Evolutionary conservation across 2,797 vertebrate genomes (phyloP), one percentile per base, ranked within the genome.

Genomic region (Tarsius wallacei): DNA sequence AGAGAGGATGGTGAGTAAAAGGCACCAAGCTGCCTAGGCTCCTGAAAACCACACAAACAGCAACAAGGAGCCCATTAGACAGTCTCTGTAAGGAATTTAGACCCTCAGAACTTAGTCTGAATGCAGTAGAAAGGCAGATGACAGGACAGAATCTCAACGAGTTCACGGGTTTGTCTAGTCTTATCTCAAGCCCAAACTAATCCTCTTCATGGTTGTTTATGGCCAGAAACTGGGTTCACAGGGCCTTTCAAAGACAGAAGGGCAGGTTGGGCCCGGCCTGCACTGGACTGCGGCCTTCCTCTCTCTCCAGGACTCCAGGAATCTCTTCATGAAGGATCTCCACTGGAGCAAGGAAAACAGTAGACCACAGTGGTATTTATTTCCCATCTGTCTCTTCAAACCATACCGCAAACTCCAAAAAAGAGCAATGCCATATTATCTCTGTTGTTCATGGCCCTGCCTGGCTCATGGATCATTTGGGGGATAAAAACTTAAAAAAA

Each of bases 81-180:
- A 55, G 63, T 31, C 11, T 19, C 61, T 21, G 7, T 10, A 36
- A 96, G 74, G 51, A 33, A 80, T 42, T 81, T 17, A 66, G 81
- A 78, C 22, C n/a, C 77, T 16, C 47, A 47, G 28, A 68, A 80
- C 31, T 85, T 11, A 12, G 31, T 51, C 2, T 57, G 51, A 28
- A 11, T 42, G 66, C 21, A 22, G 22, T 5, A 51, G 42, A 74
- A 74, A 83, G 31, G 19, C 55, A 36, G 49, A 85, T 17, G 28
- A 22, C 6, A 5, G 11, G 13, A 33, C 31, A 95, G 71, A 92
- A 91, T 86, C 78, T 53, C 42, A 8, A 16, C 74, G 14, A 77
- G 66, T 49, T 57, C 13, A 0, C 1, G 76, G 28, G 82, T 87
- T 91, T 93, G 90, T 97, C 96, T 90, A 94, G 97, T 97, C 77